Percentiles rank a stretch among this genome's conserved stretches.
These are phyloP conservation scores for Aethina tumida DNA, from an alignment of 1,140 invertebrate genomes.

Conservation along the genomic window DNA sequence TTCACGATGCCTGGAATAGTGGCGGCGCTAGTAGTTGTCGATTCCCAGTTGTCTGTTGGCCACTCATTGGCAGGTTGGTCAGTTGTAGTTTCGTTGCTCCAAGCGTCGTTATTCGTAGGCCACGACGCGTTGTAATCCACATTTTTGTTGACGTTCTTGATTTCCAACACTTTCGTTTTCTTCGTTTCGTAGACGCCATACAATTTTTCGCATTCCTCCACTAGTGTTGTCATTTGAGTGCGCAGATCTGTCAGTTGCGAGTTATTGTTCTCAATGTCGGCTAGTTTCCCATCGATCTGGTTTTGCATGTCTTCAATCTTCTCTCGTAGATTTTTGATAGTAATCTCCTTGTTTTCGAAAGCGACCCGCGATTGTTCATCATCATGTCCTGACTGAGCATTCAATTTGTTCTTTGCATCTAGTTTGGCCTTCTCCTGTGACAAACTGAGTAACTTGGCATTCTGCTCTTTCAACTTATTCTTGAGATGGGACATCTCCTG, in stretches of 20 bases:
- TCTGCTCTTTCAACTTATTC: constrained; percentile 73
- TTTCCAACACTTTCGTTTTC: constrained; percentile 38
- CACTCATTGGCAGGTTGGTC: constrained; percentile 30
- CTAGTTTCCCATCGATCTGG: constrained; percentile 64
- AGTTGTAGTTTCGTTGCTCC: constrained; percentile 28
- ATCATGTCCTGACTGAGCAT: constrained; percentile 41
- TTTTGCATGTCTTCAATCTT: constrained; percentile 49
- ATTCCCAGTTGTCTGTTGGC: constrained; percentile 41
- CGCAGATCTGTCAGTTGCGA: constrained; percentile 62
- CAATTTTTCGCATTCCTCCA: constrained; percentile 47
- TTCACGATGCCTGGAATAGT: constrained; percentile 46
- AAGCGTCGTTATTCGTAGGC: constrained; percentile 31
- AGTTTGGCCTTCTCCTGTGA: constrained; percentile 77
- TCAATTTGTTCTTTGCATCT: constrained; percentile 63
- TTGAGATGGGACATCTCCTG: constrained; percentile 84
- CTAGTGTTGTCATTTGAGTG: constrained; percentile 36
- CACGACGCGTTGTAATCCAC: constrained; percentile 31
- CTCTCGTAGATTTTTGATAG: constrained; percentile 68
- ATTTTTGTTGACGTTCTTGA: constrained; percentile 41
- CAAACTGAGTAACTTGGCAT: constrained; percentile 63
- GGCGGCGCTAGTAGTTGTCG: constrained; percentile 22
- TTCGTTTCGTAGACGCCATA: constrained; percentile 49
- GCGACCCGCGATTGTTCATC: constrained; percentile 57
- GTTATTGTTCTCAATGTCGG: constrained; percentile 78
- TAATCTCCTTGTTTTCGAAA: constrained; percentile 72